Evolutionary conservation across 2,797 vertebrate species (phyloP).

Genomic region (Rhincodon typus): DNA sequence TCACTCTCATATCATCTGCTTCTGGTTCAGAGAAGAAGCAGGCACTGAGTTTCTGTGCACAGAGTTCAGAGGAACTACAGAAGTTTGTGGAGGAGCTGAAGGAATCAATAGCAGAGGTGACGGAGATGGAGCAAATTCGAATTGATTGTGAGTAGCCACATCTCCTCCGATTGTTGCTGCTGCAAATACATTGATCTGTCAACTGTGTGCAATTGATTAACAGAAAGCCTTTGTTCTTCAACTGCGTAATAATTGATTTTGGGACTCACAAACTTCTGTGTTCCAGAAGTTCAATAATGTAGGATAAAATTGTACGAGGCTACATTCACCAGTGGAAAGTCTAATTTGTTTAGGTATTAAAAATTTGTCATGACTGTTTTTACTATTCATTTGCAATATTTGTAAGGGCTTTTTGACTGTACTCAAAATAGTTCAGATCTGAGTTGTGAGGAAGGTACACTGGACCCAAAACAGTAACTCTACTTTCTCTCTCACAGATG

Average conservation of each 20-base stretch:
- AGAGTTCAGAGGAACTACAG: constrained; percentile 87
- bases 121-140: constrained; percentile 97
- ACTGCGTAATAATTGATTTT: not conserved
- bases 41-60: constrained; percentile 89
- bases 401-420: not conserved
- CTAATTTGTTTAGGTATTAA: not conserved
- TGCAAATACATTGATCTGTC: too few species aligned
- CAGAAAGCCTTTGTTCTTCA: not conserved
- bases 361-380: not conserved
- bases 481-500: too few species aligned
- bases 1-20: constrained; percentile 88
- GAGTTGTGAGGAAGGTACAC: too few species aligned
- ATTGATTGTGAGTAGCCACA: constrained; percentile 81
- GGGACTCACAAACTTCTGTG: not conserved
- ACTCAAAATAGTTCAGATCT: not conserved
- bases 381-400: not conserved
- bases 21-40: constrained; percentile 95
- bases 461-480: too few species aligned
- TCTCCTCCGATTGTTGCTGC: not conserved
- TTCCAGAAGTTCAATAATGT: not conserved
- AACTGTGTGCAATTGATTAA: not conserved
- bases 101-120: constrained; percentile 93
- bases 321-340: too few species aligned
- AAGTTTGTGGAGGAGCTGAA: constrained; percentile 95
- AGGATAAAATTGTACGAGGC: not conserved